Evolutionary conservation across 2,888 invertebrate species (phyloP), one percentile per base, ranked within the genome.

Genomic region (Epinotia nisella): DNA sequence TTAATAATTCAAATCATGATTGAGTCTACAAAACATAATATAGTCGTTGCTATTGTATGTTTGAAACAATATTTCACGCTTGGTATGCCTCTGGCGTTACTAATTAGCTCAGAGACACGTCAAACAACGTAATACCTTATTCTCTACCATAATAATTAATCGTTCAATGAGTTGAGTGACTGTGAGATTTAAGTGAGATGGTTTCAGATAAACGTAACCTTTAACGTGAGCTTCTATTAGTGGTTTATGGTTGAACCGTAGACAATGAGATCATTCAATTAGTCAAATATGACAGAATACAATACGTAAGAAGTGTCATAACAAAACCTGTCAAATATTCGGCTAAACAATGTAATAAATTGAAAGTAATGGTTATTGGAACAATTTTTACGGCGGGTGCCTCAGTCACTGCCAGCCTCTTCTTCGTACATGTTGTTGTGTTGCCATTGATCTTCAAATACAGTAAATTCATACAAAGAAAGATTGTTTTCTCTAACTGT

Each of bases 401-500:
- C 17, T 73, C 72, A 15, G 62, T 73, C 62, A 68, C 62, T 17
- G 73, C 68, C 51, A 68, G 73, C 21, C 19, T 73, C 1, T 59
- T 73, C 15, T 29, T 95, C 61, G 77, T 96, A 24, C 85, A 96
- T 76, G 96, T 96, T 81, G 95, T 96, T 41, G 86, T 96, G 60
- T 83, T 96, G 45, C 97, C 97, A 0, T 83, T 97, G 3, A 83
- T 96, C 74, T 97, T 96, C 86, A 96, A 95, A 79, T 96, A 95
- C 83, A 96, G 96, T 69, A 95, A 96, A 80, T 89, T 94, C 2
- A 88, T 97, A 55, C 97, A 97, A 84, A 94, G 96, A 79, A 95
- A 95, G 79, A 94, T 96, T 79, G 94, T 97, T 0, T 97, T 97
- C 83, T 94, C 97, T 65, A 96, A 96, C 80, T 97, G 96, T 83